These are phyloP conservation scores for Zaprionus vittiger DNA, from an alignment of 1,140 invertebrate genomes.

Conservation along the genomic window DNA sequence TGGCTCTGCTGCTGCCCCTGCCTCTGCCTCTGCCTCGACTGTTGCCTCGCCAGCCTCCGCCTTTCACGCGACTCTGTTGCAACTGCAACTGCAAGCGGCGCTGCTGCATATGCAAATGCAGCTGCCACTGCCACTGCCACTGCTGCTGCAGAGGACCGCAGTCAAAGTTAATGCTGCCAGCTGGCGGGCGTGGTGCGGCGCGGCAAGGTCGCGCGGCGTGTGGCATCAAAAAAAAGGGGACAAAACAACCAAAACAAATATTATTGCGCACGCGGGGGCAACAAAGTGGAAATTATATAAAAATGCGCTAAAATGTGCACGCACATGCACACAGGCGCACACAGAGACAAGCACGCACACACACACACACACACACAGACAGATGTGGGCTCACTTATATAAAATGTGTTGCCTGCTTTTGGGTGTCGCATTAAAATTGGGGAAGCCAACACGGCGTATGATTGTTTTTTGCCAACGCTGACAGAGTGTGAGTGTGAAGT, in stretches of 20 bases:
- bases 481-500: background rate
- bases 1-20: slow-evolving; percentile 7
- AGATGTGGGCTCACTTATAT: slow-evolving; percentile 34
- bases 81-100: slow-evolving; percentile 1
- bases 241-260: slow-evolving; percentile 82
- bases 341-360: slow-evolving; percentile 12
- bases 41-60: slow-evolving; percentile 7
- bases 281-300: slow-evolving; percentile 82
- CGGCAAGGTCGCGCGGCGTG: slow-evolving; percentile 74
- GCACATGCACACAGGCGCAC: slow-evolving; percentile 47
- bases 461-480: slow-evolving; percentile 27
- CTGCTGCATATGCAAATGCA: slow-evolving; percentile 20
- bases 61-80: background rate
- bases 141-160: slow-evolving; percentile 26
- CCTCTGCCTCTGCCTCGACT: slow-evolving; percentile 8
- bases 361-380: slow-evolving; percentile 17
- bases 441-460: slow-evolving; percentile 40
- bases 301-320: slow-evolving; percentile 79
- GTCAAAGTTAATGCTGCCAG: slow-evolving; percentile 60
- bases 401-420: slow-evolving; percentile 64
- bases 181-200: slow-evolving; percentile 59
- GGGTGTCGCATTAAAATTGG: slow-evolving; percentile 60
- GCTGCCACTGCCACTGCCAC: slow-evolving; percentile 35
- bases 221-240: slow-evolving; percentile 48
- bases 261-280: slow-evolving; percentile 52